These are phyloP conservation scores for Caradrina kadenii DNA, from an alignment of 2,888 invertebrate genomes.

Conservation along the genomic window DNA sequence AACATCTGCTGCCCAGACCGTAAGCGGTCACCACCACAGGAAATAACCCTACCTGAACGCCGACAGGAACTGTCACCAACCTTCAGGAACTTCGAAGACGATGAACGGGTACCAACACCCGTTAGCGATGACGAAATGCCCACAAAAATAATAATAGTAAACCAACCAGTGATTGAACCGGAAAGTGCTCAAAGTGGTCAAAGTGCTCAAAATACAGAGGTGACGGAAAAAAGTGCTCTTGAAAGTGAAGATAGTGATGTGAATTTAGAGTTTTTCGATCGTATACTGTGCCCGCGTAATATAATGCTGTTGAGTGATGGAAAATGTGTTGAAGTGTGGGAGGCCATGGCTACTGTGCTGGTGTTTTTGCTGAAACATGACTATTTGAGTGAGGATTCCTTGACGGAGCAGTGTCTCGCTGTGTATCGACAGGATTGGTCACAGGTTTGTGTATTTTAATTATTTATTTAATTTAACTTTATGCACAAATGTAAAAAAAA, in stretches of 20 bases:
- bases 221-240: conserved; percentile 23
- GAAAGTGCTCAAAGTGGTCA: not conserved
- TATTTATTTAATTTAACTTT: too few species aligned
- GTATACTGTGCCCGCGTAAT: conserved; percentile 83
- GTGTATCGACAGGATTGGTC: conserved; percentile 93
- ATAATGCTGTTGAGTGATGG: conserved; percentile 77
- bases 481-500: too few species aligned
- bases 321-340: conserved; percentile 77
- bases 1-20: conserved; percentile 81
- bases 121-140: conserved; percentile 74
- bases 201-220: conserved; percentile 2
- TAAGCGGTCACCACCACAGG: conserved; percentile 67
- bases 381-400: conserved; percentile 90
- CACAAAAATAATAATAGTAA: conserved; percentile 31
- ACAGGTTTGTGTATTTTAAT: conserved; percentile 79
- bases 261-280: conserved; percentile 77
- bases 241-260: conserved; percentile 49
- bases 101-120: conserved; percentile 74
- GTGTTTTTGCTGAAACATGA: conserved; percentile 88
- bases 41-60: conserved; percentile 67
- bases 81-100: conserved; percentile 74
- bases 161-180: not conserved
- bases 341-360: conserved; percentile 82
- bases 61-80: conserved; percentile 74
- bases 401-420: conserved; percentile 92